Base-by-base conservation (phyloP, 2,113 vertebrate species). In the Penelope pileata region DNA sequence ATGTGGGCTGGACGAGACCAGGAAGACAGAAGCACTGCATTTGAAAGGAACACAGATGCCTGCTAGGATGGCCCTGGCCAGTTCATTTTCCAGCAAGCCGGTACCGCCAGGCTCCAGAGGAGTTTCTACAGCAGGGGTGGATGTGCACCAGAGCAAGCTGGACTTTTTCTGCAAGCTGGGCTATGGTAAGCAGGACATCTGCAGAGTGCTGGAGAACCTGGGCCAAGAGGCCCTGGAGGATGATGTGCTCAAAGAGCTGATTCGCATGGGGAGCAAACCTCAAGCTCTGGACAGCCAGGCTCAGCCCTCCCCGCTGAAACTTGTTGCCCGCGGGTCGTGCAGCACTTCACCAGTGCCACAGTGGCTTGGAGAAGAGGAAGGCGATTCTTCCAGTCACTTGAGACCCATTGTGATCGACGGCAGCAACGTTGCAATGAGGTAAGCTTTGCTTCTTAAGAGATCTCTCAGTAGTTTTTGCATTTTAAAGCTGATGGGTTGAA, bases 401-500 rank as follows among this genome's bases (percentile, higher is more conserved):
- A 97, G 98, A 85, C 97, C 98, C 10, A 98, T 99, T 10, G 99
- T 99, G 54, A 99, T 99, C 1, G 99, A 99, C 1, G 99, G 99
- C 73, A 99, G 99, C 98, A 99, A 99, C 1, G 98, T 99, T 59
- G 99, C 99, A 32, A 99, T 99, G 98, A 99, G 99, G 99, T 99
- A 97, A 97, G 97, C 34, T 51, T 16, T 2, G 0, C 13, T 30
- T 24, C 6, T 32, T 29, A 24, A 24, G 10, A 40, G n/a, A 60
- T 26, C 13, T 70, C 27, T 74, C 53, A 38, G 68, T 47, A 50
- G 19, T 10, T 38, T 75, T 23, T 32, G 51, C 8, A 6, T 53
- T 40, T 56, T 36, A n/a, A 48, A 79, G 42, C 12, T 47, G 38
- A 16, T 63, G 64, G 29, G 51, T 47, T 38, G 45, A 79, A 85